Evolutionary conservation across 2,888 invertebrate species (phyloP).

Genomic region (Catocala sponsa): DNA sequence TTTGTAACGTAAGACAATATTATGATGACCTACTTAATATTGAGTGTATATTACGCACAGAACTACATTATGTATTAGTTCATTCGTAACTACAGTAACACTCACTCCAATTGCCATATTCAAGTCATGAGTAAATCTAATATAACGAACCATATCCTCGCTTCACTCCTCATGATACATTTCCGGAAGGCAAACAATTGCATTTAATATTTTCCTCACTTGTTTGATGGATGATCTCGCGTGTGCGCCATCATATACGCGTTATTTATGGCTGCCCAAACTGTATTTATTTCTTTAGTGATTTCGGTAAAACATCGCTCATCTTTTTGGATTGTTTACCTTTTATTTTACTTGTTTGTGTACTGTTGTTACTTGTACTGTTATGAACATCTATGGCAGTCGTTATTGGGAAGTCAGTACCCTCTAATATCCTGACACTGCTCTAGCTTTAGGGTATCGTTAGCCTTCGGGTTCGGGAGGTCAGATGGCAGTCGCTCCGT

Average conservation of each 20-base stretch:
- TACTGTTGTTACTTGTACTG: not conserved
- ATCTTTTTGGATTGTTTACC: slow-evolving; percentile 13
- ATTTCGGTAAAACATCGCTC: slow-evolving; percentile 14
- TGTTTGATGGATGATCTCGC: slow-evolving; percentile 40
- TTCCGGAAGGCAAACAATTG: slow-evolving; percentile 14
- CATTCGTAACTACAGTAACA: not conserved
- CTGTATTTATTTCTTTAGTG: slow-evolving; percentile 36
- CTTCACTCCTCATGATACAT: slow-evolving; percentile 3
- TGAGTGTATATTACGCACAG: too few species aligned
- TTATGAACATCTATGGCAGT: too few species aligned
- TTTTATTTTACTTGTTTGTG: slow-evolving; percentile 2
- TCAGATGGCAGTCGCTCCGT: too few species aligned
- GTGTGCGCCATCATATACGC: slow-evolving; percentile 28
- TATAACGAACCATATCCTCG: slow-evolving; percentile 8
- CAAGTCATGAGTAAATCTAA: slow-evolving; percentile 13
- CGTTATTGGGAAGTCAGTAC: too few species aligned
- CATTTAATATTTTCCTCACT: slow-evolving; percentile 24
- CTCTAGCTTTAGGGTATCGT: too few species aligned
- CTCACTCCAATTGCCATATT: not conserved
- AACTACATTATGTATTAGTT: not conserved
- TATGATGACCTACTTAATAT: too few species aligned
- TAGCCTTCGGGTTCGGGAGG: too few species aligned
- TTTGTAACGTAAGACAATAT: too few species aligned
- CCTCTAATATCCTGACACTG: too few species aligned
- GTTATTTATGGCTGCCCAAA: slow-evolving; percentile 45